These are phyloP conservation scores for Alligator mississippiensis DNA, from an alignment of 2,113 vertebrate species.

Conservation along the genomic window DNA sequence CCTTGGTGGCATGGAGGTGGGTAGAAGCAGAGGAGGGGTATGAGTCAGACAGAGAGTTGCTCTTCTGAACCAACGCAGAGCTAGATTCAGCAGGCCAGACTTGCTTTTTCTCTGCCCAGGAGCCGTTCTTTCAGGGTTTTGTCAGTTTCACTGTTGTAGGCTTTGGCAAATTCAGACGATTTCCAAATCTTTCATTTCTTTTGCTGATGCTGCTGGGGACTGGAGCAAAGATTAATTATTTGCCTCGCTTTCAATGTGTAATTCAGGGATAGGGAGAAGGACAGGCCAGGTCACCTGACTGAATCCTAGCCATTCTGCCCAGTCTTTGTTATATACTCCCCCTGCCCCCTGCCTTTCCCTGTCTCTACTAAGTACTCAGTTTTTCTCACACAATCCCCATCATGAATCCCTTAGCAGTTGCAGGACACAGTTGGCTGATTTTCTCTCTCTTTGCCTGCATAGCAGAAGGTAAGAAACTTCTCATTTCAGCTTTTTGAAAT, in stretches of 20 bases:
- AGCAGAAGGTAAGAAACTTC: constrained; percentile 51
- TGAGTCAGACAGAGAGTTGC: not conserved
- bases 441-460: not conserved
- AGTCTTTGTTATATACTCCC: not conserved
- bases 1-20: not conserved
- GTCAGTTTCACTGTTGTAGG: fast-evolving
- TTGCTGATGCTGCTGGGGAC: not conserved
- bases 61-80: not conserved
- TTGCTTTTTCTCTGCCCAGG: not conserved
- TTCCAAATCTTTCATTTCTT: constrained; percentile 19
- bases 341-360: not conserved
- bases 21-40: not conserved
- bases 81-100: not conserved
- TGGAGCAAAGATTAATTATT: constrained; percentile 64
- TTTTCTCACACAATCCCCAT: not conserved
- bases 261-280: constrained; percentile 23
- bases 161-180: constrained; percentile 4
- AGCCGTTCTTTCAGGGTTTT: not conserved
- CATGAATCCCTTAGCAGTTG: not conserved
- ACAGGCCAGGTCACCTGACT: not conserved
- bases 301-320: not conserved
- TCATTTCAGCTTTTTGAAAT: not conserved
- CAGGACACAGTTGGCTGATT: constrained; percentile 1
- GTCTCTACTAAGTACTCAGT: not conserved
- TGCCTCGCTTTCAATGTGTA: not conserved